Evolutionary conservation across 1,140 invertebrate species (phyloP), one percentile per base, ranked within the genome.

Genomic region (Drosophila serrata): DNA sequence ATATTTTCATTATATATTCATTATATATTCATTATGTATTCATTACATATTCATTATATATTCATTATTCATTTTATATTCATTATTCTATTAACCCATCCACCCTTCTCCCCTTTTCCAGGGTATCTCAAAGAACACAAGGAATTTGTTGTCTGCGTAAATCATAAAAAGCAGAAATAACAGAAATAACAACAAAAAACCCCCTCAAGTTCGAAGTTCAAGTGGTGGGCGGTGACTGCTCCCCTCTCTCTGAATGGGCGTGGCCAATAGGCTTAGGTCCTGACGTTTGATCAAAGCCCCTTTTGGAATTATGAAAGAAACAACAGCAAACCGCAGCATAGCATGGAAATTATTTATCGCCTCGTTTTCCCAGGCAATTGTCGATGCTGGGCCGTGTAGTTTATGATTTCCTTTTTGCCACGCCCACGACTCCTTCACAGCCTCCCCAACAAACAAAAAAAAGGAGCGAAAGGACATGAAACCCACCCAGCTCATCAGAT

Each of bases 231-330:
- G 64, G 45, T 8, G 27, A 37, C 19, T 46, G 31, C 35, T 13
- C n/a, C n/a, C n/a, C n/a, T n/a, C n/a, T n/a, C 40, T 58, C 40
- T 61, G 69, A 43, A 19, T 29, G 59, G 59, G 63, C 46, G 75
- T 65, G 59, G 63, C 61, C 74, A 80, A 85, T 77, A 80, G 81
- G 82, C 82, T 87, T 87, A 79, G 62, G 73, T 56, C 55, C 51
- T 87, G 82, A 86, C 82, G 82, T 86, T 78, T 86, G 82, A 85
- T 85, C 82, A 86, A 85, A 86, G 74, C 78, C 68, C 81, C n/a
- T n/a, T n/a, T 58, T 48, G 63, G 82, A 86, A 87, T 87, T 86
- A 86, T 86, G 82, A 86, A 79, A 68, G 82, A 77, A 49, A 33
- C 46, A 11, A 33, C 63, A 49, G 62, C 65, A 31, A 31, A 61